These are phyloP conservation scores for Coptodon bakossiorum DNA, from an alignment of 2,113 vertebrate species.

Conservation along the genomic window DNA sequence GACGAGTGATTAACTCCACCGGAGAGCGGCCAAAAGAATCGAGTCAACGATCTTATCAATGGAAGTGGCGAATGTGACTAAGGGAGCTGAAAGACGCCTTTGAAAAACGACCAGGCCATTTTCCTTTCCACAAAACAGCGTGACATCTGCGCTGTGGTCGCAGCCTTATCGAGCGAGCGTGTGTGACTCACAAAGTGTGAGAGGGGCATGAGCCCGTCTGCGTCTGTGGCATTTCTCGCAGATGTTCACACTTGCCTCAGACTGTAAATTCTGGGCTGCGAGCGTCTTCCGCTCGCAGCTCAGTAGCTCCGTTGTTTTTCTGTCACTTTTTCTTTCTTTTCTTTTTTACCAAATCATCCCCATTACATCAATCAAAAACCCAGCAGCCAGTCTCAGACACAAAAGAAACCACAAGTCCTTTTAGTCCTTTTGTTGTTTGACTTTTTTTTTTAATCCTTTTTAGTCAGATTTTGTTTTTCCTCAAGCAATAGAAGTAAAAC, in stretches of 20 bases:
- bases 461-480: constrained; percentile 24
- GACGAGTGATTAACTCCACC: constrained; percentile 1
- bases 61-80: constrained; percentile 18
- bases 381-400: background rate
- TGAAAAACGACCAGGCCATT: background rate
- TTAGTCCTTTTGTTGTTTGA: constrained; percentile 23
- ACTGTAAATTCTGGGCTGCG: constrained; percentile 8
- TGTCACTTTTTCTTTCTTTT: background rate
- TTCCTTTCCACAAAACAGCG: constrained; percentile 9
- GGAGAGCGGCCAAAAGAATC: background rate
- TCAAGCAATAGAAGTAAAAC: constrained; percentile 59
- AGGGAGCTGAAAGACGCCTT: background rate
- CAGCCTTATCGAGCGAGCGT: background rate
- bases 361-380: background rate
- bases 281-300: background rate
- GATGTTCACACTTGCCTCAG: constrained; percentile 20
- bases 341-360: background rate
- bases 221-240: background rate
- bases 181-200: background rate
- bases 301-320: background rate
- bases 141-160: constrained; percentile 34
- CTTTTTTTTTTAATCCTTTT: constrained; percentile 12
- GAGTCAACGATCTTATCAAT: constrained; percentile 44
- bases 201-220: background rate
- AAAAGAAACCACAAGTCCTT: constrained; percentile 36